Percentiles rank a stretch among this genome's conserved stretches.
phyloP scores from a whole-genome alignment of 64 coral and sea anemone genomes.

The Cladopsammia gracilis region DNA sequence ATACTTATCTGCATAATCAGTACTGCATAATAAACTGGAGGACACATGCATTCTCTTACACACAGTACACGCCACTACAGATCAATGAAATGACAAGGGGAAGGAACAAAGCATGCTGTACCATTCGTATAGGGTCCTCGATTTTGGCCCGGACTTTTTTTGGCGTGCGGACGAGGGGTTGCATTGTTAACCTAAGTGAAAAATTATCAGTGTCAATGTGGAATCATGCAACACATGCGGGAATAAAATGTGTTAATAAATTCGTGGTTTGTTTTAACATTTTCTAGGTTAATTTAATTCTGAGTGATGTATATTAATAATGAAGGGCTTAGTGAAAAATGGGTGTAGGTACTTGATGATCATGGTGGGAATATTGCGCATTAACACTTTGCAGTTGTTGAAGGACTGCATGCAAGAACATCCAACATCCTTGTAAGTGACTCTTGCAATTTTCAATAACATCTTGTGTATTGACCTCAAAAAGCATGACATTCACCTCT shows the following conservation, averaged over 20 bases:
- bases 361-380: no score
- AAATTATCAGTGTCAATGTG: slow-evolving; percentile 93
- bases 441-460: no score
- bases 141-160: slow-evolving; percentile 97
- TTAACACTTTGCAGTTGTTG: no score
- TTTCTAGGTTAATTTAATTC: not conserved
- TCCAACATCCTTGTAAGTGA: no score
- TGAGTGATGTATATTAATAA: no score
- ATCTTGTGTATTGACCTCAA: no score
- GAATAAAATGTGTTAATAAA: not conserved
- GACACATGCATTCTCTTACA: slow-evolving; percentile 60
- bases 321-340: not conserved
- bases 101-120: slow-evolving; percentile 95
- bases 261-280: not conserved
- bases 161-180: slow-evolving; percentile 98
- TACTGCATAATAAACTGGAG: slow-evolving; percentile 30
- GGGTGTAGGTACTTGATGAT: not conserved
- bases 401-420: no score
- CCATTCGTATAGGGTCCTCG: slow-evolving; percentile 99
- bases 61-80: slow-evolving; percentile 55
- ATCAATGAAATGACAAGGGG: slow-evolving; percentile 33
- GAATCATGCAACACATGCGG: slow-evolving; percentile 87
- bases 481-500: no score
- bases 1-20: slow-evolving; percentile 60
- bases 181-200: slow-evolving; percentile 99